phyloP scores from a whole-genome alignment of 2,888 invertebrate species.

The Aphrophora alni region DNA sequence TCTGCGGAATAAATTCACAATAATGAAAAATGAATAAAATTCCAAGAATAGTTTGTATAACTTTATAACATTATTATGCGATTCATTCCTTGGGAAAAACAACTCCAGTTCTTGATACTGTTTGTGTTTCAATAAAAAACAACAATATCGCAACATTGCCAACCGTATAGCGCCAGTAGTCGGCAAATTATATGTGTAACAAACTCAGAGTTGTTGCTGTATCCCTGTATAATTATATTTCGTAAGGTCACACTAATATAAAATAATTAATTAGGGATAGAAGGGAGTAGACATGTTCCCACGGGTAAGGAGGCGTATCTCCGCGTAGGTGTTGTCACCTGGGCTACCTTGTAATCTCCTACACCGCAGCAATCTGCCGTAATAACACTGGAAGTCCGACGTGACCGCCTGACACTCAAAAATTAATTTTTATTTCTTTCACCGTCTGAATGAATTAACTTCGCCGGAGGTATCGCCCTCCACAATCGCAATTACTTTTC shows the following conservation, averaged over 20 bases:
- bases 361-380: neutral
- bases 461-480: neutral
- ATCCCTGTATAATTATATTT: neutral
- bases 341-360: neutral
- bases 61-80: no score
- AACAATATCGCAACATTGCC: no score
- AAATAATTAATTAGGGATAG: neutral
- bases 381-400: slow-evolving; percentile 4
- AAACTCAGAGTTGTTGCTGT: neutral
- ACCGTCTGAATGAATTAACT: slow-evolving; percentile 5
- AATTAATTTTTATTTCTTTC: slow-evolving; percentile 7
- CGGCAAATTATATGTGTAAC: neutral
- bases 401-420: neutral
- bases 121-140: no score
- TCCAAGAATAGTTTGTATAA: no score
- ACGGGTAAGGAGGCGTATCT: neutral
- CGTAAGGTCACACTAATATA: neutral
- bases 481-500: neutral
- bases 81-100: no score
- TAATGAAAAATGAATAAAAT: no score
- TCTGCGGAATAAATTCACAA: no score
- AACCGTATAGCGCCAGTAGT: neutral
- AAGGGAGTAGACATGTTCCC: neutral
- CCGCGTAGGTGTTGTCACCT: neutral
- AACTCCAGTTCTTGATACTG: no score